phyloP scores from a whole-genome alignment of 2,888 invertebrate genomes.

The Mechanitis mazaeus region DNA sequence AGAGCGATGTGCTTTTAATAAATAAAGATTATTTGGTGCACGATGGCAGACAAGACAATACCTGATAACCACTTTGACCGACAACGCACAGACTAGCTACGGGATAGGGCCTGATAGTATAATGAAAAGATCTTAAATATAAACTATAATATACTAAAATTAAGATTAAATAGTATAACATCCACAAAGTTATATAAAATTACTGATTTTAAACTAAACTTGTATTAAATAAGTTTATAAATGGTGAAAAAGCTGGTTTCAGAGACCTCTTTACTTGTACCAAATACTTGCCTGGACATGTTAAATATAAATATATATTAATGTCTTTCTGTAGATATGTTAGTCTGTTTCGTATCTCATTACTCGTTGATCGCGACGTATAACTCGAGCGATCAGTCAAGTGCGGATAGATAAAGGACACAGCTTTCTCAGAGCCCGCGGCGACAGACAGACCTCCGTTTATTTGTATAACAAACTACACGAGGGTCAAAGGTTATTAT shows the following conservation, averaged over 20 bases:
- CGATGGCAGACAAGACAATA: slow-evolving; percentile 46
- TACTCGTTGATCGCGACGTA: slow-evolving; percentile 56
- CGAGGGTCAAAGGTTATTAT: slow-evolving; percentile 19
- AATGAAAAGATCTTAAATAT: too few species aligned
- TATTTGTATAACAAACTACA: slow-evolving; percentile 20
- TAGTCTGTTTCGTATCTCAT: slow-evolving; percentile 47
- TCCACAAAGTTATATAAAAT: too few species aligned
- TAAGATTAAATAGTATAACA: too few species aligned
- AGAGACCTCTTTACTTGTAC: background rate
- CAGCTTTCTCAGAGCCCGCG: slow-evolving; percentile 53
- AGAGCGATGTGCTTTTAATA: slow-evolving; percentile 42
- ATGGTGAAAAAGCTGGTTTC: too few species aligned
- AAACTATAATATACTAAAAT: too few species aligned
- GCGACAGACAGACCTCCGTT: slow-evolving; percentile 19
- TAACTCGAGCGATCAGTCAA: slow-evolving; percentile 65
- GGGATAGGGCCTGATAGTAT: too few species aligned
- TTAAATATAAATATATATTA: slow-evolving; percentile 5
- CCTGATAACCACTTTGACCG: slow-evolving; percentile 46
- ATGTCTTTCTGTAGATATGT: slow-evolving; percentile 9
- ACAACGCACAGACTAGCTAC: slow-evolving; percentile 33
- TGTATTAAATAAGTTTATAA: too few species aligned
- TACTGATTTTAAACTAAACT: too few species aligned
- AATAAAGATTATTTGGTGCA: slow-evolving; percentile 54
- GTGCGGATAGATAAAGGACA: slow-evolving; percentile 57
- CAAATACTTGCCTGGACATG: too few species aligned